Evolutionary conservation across 2,113 vertebrate genomes (phyloP), one percentile per base, ranked within the genome.

Genomic region (Sander vitreus): DNA sequence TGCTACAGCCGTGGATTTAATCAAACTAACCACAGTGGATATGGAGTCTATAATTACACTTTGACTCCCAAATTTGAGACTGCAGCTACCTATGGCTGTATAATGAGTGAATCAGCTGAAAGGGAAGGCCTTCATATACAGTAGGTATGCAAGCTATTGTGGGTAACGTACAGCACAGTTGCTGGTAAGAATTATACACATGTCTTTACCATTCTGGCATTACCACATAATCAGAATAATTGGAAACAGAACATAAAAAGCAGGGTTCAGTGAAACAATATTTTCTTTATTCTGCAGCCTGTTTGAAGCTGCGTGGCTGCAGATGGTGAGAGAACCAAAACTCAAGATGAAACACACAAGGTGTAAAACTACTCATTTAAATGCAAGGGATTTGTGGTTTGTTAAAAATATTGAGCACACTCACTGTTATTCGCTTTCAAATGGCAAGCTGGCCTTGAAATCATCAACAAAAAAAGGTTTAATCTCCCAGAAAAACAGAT

Each of bases 291-390:
- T 78, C 36, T 69, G 60, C 55, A 16, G 67, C 15, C 16, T 47
- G 77, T 86, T 90, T 86, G 83, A 84, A 86, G 81, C 74, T 48
- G 47, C 5, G n/a, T 2, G 0, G 68, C 39, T 64, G 27, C 89
- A 91, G 86, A 87, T 83, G 89, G 81, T 45, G 73, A 65, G 59
- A 74, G 54, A 79, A 79, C 36, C 45, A 13, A 68, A 50, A 55
- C 76, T 78, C n/a, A n/a, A 62, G 75, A 78, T 74, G 58, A 87
- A 91, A 80, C 73, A 80, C 59, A 47, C 39, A 54, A 80, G 79
- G 73, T 85, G 73, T 80, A 75, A 84, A 82, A 76, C 43, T 39
- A 6, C 59, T 81, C 57, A 79, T 89, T 89, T 81, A 70, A 79
- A 89, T 87, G 64, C 70, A 76, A 47, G 18, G 60, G 74, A 50